These are phyloP conservation scores for Lasioglossum leucozonium DNA, from an alignment of 2,888 invertebrate genomes.

Conservation along the genomic window DNA sequence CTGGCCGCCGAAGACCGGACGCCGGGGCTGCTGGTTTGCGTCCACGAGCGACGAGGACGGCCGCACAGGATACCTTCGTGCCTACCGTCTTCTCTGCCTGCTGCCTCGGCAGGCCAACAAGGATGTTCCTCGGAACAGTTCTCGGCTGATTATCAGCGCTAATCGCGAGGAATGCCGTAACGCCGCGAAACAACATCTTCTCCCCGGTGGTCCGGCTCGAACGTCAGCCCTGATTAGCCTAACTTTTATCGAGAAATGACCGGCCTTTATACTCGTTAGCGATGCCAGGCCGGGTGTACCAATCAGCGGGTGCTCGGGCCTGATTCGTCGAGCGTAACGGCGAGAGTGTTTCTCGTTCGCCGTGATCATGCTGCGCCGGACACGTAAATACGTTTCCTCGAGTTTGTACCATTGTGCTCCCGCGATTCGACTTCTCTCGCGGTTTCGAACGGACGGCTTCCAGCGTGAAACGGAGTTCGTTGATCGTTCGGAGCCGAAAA, in stretches of 20 bases:
- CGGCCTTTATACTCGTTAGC: conserved; percentile 14
- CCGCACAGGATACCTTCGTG: background rate
- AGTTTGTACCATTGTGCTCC: background rate
- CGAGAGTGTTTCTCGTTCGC: conserved; percentile 11
- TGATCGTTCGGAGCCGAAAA: background rate
- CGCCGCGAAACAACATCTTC: conserved; percentile 11
- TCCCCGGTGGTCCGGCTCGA: conserved; percentile 2
- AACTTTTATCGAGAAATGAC: conserved; percentile 10
- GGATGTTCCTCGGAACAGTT: conserved; percentile 5
- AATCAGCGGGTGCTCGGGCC: background rate
- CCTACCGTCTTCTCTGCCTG: background rate
- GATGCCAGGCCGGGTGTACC: background rate
- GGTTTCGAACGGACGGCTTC: background rate
- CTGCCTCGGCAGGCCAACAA: background rate
- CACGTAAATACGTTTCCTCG: background rate
- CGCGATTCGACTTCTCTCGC: background rate
- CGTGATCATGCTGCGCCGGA: background rate
- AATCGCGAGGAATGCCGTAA: conserved; percentile 12
- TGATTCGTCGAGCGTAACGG: background rate
- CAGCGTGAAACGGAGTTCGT: background rate
- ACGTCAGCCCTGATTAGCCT: conserved; percentile 11
- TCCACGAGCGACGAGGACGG: background rate
- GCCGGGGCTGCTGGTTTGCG: background rate
- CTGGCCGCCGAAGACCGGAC: background rate
- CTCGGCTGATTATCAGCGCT: background rate